phyloP scores from a whole-genome alignment of 2,888 invertebrate genomes.

The Cylindroiulus punctatus region DNA sequence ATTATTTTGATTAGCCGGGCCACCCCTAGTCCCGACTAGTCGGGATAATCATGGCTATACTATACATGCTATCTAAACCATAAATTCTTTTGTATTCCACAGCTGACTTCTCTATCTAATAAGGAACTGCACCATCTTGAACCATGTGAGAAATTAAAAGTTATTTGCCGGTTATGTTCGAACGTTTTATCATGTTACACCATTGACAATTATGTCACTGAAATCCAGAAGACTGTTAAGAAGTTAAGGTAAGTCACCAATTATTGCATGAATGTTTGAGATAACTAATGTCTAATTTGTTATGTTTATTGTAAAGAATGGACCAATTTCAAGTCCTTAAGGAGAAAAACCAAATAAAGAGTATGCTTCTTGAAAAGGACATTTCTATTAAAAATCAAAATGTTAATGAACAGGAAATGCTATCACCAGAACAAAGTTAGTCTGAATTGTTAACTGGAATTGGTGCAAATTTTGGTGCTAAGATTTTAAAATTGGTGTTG shows the following conservation, averaged over 20 bases:
- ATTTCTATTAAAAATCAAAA: background rate
- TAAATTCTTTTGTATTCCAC: background rate
- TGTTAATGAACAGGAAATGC: background rate
- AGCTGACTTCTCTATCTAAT: background rate
- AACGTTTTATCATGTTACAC: background rate
- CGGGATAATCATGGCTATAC: no score
- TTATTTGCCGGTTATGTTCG: background rate
- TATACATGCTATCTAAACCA: no score
- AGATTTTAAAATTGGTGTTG: background rate
- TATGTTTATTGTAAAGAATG: background rate
- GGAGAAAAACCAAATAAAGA: conserved; percentile 11
- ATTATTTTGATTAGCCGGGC: no score
- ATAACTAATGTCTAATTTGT: background rate
- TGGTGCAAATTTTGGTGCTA: background rate
- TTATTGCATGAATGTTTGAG: background rate
- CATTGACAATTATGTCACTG: background rate
- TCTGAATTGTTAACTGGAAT: background rate
- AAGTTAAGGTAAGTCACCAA: background rate
- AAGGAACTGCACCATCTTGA: conserved; percentile 42
- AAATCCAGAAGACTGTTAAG: background rate
- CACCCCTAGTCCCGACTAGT: no score
- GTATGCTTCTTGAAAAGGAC: background rate
- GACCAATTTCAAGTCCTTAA: background rate
- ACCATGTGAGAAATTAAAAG: conserved; percentile 6
- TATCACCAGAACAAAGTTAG: background rate